Conservation (phyloP, 2,113 vertebrate species). For the Cololabis saira region DNA sequence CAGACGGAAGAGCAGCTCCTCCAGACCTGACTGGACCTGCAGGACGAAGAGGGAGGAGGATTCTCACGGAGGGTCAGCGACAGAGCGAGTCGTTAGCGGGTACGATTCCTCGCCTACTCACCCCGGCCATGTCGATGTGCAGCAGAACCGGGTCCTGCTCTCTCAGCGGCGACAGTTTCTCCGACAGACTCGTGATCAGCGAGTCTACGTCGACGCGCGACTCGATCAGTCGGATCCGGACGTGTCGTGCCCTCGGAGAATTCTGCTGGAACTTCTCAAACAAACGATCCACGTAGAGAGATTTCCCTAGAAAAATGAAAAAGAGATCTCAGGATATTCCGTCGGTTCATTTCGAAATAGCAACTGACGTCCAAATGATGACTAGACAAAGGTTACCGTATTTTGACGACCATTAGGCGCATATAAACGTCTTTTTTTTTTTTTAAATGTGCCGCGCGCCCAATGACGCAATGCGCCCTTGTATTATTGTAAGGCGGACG, state of each 20-base stretch:
- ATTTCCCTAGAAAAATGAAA: constrained; percentile 72
- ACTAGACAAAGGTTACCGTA: too few relatives aligned
- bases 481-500: too few relatives aligned
- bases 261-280: constrained; percentile 62
- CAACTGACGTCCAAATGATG: too few relatives aligned
- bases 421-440: too few relatives aligned
- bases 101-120: constrained; percentile 38
- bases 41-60: neutral
- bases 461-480: too few relatives aligned
- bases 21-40: constrained; percentile 73
- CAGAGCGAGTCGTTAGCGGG: neutral
- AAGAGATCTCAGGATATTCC: too few relatives aligned
- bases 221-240: constrained; percentile 73
- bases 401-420: too few relatives aligned
- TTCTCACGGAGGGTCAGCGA: neutral
- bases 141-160: constrained; percentile 72
- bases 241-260: constrained; percentile 44
- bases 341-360: too few relatives aligned
- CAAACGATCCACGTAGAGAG: constrained; percentile 76
- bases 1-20: constrained; percentile 77
- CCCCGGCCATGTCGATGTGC: constrained; percentile 79
- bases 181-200: constrained; percentile 66
- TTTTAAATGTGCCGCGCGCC: too few relatives aligned
- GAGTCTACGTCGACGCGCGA: constrained; percentile 63
- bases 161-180: constrained; percentile 44